Base-by-base conservation (phyloP, 1,140 invertebrate species). In the Calephelis nemesis region DNA sequence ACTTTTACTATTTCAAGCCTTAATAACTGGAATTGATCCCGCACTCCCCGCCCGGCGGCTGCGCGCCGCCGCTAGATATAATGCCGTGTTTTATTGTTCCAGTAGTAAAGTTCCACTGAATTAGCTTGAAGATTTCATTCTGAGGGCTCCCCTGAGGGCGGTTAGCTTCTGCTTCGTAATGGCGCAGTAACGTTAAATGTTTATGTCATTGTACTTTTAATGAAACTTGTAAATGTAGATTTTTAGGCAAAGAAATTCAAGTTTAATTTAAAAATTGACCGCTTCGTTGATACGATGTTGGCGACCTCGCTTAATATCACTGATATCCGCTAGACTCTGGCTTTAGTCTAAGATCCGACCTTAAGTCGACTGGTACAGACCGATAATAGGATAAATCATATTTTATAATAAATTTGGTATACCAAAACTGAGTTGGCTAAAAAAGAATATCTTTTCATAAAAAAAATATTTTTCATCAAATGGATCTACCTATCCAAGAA, bases 1-100 rank as follows among this genome's bases (percentile, higher is more conserved):
- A 63, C 40, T 63, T 63, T 63, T 63, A 63, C 62, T 47, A 63
- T 63, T 63, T 63, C 40, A 63, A 63, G 62, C 62, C 19, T 47
- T 63, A 63, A 63, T 63, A 63, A 47, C 47, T 63, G 62, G 42
- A 47, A 63, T 47, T 48, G 42, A 47, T 63, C 15, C 62, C 15
- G 40, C 19, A 30, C 15, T 15, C 9, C 15, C 15, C 50, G 49
- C 50, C 3, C 42, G 42, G 0, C 3, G 30, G 49, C 13, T 15
- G 49, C 11, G 50, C 7, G 50, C 13, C 50, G 52, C 52, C 52
- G 62, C 62, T 63, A 48, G 62, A 63, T 45, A 19, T 49, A 63
- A 48, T 30, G 13, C 11, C n/a, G 47, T 50, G 47, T 65, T 65
- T 65, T 65, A 65, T 65, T 50, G 30, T 65, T 39, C 19, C n/a